phyloP scores from a whole-genome alignment of 2,113 vertebrate species.

The Egretta garzetta region DNA sequence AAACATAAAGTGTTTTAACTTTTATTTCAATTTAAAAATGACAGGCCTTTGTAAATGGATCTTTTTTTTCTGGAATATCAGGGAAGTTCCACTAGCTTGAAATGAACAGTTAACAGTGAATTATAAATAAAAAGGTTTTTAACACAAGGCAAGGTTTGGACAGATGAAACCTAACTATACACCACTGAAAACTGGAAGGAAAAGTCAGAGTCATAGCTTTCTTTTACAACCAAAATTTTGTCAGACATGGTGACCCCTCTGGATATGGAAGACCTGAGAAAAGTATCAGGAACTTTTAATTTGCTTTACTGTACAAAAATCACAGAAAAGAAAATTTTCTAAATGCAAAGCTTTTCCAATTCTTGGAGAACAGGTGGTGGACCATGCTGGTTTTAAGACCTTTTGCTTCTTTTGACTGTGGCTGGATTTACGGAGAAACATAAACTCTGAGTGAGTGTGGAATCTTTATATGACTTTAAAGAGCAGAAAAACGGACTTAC shows the following conservation, averaged over 20 bases:
- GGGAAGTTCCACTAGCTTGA: conserved; percentile 6
- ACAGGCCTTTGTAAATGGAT: background rate
- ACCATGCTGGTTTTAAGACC: background rate
- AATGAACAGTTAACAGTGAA: conserved; percentile 14
- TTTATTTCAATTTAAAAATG: conserved; percentile 28
- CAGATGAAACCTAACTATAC: background rate
- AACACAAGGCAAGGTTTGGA: conserved; percentile 15
- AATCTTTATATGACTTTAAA: background rate
- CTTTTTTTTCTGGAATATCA: background rate
- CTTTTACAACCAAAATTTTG: conserved; percentile 11
- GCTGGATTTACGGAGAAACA: background rate
- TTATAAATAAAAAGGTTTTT: conserved; percentile 29
- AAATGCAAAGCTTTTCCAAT: background rate
- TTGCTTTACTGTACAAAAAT: background rate
- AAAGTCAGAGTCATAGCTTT: conserved; percentile 1
- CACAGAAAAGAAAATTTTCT: background rate
- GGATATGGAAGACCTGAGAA: background rate
- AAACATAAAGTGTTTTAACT: background rate
- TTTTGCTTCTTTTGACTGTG: background rate
- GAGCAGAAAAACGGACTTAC: background rate
- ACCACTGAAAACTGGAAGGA: conserved; percentile 8
- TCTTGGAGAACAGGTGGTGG: background rate
- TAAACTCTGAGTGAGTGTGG: background rate
- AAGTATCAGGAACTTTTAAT: background rate
- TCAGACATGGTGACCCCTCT: background rate